Conservation (phyloP, 2,797 vertebrate genomes). For the Channallabes apus region DNA sequence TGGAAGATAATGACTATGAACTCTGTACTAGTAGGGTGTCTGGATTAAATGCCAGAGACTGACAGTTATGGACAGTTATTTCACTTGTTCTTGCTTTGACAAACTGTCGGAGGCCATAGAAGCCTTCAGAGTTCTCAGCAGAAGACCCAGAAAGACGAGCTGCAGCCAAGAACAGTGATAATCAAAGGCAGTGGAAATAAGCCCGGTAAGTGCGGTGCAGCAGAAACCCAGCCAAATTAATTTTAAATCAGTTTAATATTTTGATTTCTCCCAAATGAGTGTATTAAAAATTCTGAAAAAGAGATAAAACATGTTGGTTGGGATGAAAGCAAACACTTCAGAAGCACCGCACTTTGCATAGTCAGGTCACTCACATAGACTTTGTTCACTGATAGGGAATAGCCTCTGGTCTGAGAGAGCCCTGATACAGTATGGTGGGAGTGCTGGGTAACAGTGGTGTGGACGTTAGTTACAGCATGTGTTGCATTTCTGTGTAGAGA, state of each 20-base stretch:
- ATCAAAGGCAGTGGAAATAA: slow-evolving; percentile 67
- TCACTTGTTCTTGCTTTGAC: not conserved
- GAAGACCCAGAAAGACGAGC: slow-evolving; percentile 26
- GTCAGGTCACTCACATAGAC: slow-evolving; percentile 61
- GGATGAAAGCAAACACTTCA: slow-evolving; percentile 72
- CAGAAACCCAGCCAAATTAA: slow-evolving; percentile 63
- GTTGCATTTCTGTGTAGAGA: slow-evolving; percentile 29
- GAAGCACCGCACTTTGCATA: slow-evolving; percentile 59
- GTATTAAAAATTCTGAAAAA: slow-evolving; percentile 54
- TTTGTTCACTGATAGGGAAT: slow-evolving; percentile 58
- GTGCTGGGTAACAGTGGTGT: slow-evolving; percentile 37
- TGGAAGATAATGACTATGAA: slow-evolving; percentile 19
- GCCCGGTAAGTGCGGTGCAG: slow-evolving; percentile 64
- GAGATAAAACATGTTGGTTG: slow-evolving; percentile 73
- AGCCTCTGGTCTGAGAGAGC: slow-evolving; percentile 40
- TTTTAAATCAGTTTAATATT: slow-evolving; percentile 76
- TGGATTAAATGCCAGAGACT: slow-evolving; percentile 20
- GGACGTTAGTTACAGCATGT: not conserved
- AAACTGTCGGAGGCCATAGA: slow-evolving; percentile 4
- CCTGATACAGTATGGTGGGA: slow-evolving; percentile 4
- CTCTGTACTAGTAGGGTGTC: not conserved
- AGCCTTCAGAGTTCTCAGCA: slow-evolving; percentile 25
- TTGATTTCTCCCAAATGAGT: slow-evolving; percentile 73
- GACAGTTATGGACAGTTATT: not conserved
- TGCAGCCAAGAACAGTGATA: slow-evolving; percentile 56